Evolutionary conservation across 2,797 vertebrate genomes (phyloP).

Genomic region (Petrocephalus sullivani): DNA sequence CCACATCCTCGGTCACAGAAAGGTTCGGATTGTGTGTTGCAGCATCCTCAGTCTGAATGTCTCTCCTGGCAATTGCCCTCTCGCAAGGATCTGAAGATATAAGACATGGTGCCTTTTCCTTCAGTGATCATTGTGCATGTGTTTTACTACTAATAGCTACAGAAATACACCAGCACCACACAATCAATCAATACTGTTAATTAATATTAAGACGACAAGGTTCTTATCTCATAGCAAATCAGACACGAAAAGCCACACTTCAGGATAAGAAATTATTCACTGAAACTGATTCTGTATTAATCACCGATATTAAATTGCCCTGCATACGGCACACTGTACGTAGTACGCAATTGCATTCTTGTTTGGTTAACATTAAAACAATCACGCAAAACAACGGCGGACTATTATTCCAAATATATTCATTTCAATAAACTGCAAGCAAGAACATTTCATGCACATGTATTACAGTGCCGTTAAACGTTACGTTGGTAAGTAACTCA

Average conservation of each 20-base stretch:
- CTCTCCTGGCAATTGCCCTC: neutral
- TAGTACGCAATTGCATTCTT: neutral
- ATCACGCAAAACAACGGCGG: neutral
- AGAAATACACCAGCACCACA: neutral
- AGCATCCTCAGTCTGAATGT: neutral
- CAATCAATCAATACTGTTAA: neutral
- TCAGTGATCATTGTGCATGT: neutral
- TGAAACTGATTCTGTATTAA: neutral
- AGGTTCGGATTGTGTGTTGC: neutral
- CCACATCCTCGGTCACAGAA: neutral
- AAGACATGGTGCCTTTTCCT: neutral
- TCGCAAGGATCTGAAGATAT: constrained; percentile 16
- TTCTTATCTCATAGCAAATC: neutral
- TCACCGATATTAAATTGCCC: neutral
- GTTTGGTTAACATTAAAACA: neutral
- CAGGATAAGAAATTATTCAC: neutral
- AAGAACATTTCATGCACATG: neutral
- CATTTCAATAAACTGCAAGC: neutral
- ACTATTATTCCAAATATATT: neutral
- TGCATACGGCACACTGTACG: neutral
- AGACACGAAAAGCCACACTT: neutral
- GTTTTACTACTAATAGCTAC: neutral
- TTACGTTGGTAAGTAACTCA: neutral
- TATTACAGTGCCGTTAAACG: neutral
- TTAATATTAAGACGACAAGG: neutral